Evolutionary conservation across 2,888 invertebrate genomes (phyloP), one percentile per base, ranked within the genome.

Genomic region (Andrena haemorrhoa): DNA sequence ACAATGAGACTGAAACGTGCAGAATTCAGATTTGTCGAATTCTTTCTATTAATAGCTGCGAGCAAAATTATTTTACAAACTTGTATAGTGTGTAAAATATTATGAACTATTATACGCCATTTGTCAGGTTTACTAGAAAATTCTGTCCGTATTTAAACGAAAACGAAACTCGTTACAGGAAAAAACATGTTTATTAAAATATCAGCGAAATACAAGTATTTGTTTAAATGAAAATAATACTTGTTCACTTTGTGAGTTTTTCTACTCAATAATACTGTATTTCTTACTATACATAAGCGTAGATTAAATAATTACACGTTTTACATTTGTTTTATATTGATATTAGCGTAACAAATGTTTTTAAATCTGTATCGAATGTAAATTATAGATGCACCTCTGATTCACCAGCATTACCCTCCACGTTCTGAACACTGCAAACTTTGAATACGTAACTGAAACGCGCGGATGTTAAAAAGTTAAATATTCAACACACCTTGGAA

Each of bases 361-460:
- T 41, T 41, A 41, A 41, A 41, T 41, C 41, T 41, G 16, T 16
- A 41, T 41, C 41, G 4, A 41, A 3, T 41, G 16, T 41, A 41
- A 41, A 41, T 41, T 41, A 16, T 41, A 41, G 1, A 12, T 16
- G 16, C 16, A 58, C 16, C 58, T 58, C 26, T 26, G 6, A 58
- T 26, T 58, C 29, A 29, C 5, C 29, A 58, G 5, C 58, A 58
- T 12, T 5, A 16, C 10, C 16, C 26, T 29, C 12, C 16, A 58
- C 58, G 16, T 58, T 58, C 2, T 29, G 29, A 1, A 12, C 29
- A 26, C 10, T 8, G 1, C 33, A 29, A 29, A n/a, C 12, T n/a
- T 31, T n/a, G 2, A 26, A 56, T 56, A 56, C 56, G 56, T 56
- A 60, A 60, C 60, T 60, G n/a, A n/a, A 0, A 69, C 35, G 47